phyloP scores from a whole-genome alignment of 2,113 vertebrate species.

The Gavia stellata region DNA sequence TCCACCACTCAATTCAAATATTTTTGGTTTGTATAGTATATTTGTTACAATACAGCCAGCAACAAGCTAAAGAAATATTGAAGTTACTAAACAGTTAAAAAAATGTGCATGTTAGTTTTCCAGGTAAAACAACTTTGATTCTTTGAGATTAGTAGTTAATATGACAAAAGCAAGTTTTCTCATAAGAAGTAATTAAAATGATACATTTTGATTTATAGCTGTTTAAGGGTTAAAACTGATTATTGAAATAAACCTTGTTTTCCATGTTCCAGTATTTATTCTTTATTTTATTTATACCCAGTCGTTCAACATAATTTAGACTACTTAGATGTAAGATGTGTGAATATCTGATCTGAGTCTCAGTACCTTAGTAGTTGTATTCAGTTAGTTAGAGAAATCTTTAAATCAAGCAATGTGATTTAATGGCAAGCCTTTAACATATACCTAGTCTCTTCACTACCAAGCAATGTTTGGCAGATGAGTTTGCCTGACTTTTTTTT shows the following conservation, averaged over 20 bases:
- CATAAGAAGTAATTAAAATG: neutral
- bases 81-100: neutral
- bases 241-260: neutral
- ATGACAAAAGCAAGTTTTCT: accelerated
- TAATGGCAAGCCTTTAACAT: neutral
- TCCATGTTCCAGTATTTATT: neutral
- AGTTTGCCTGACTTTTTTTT: neutral
- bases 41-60: neutral
- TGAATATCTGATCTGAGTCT: neutral
- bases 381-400: neutral
- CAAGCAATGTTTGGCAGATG: neutral
- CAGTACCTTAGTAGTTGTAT: neutral
- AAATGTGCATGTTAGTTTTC: neutral
- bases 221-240: neutral
- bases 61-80: neutral
- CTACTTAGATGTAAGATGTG: neutral
- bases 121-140: neutral
- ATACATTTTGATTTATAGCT: neutral
- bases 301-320: neutral
- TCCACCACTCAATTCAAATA: neutral
- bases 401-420: neutral
- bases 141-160: neutral
- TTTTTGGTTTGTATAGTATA: neutral
- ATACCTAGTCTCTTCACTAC: neutral
- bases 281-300: neutral